phyloP scores from a whole-genome alignment of 2,113 vertebrate species.

The Stictonetta naevosa region DNA sequence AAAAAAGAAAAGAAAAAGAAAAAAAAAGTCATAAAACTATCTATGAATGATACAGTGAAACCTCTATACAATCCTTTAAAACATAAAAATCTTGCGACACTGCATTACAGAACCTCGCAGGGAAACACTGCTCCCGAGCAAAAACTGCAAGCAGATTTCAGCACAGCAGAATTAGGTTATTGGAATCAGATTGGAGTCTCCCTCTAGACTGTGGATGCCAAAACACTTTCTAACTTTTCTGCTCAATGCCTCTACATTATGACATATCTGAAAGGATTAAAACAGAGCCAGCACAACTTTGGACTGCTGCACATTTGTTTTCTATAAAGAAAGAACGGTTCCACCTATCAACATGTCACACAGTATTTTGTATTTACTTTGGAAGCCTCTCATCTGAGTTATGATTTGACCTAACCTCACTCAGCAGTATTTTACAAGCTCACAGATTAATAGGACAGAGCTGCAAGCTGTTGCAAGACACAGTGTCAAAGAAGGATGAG shows the following conservation, averaged over 20 bases:
- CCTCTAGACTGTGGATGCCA: not conserved
- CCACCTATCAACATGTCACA: fast-evolving
- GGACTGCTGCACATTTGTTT: not conserved
- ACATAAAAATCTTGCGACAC: not conserved
- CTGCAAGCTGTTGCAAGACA: not conserved
- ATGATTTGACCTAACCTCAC: not conserved
- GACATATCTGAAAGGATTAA: fast-evolving
- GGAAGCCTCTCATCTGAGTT: not conserved
- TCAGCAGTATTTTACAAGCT: not conserved
- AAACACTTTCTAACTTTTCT: not conserved
- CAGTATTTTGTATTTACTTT: not conserved
- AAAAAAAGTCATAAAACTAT: not conserved
- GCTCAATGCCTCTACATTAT: not conserved
- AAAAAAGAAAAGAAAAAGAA: not conserved
- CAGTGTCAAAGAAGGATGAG: fast-evolving
- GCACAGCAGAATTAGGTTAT: not conserved
- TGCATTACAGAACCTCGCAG: not conserved
- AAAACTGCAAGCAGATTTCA: not conserved
- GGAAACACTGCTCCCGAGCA: not conserved
- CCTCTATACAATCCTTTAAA: not conserved
- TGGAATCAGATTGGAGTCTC: not conserved
- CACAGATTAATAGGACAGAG: no score
- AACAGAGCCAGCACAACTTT: not conserved
- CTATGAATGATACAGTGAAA: not conserved
- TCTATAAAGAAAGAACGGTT: not conserved